phyloP scores from a whole-genome alignment of 2,797 vertebrate species.

The Bovichtus variegatus region DNA sequence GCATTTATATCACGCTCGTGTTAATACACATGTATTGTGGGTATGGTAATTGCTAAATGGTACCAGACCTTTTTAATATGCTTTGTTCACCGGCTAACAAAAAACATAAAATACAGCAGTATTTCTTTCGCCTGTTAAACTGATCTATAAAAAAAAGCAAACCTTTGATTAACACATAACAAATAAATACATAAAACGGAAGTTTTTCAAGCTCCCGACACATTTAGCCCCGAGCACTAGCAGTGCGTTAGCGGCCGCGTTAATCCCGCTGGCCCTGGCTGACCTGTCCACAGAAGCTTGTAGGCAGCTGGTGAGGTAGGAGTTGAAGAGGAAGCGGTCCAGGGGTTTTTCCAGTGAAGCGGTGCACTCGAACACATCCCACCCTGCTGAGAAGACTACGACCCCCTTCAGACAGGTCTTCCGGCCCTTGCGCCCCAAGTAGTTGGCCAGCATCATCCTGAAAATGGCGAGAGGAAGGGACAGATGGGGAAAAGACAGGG shows the following conservation, averaged over 20 bases:
- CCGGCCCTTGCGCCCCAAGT: conserved; percentile 92
- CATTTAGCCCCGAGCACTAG: background rate
- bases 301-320: conserved; percentile 98
- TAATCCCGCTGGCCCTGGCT: conserved; percentile 53
- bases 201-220: conserved; percentile 13
- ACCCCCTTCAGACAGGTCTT: conserved; percentile 94
- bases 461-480: conserved; percentile 3
- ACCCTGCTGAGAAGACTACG: conserved; percentile 96
- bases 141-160: background rate
- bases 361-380: conserved; percentile 97
- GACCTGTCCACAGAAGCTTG: conserved; percentile 96
- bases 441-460: conserved; percentile 99
- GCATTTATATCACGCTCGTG: background rate
- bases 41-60: background rate
- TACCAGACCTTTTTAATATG: background rate
- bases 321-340: conserved; percentile 99
- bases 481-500: conserved; percentile 24
- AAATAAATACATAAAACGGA: background rate
- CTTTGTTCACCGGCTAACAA: background rate
- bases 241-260: conserved; percentile 33
- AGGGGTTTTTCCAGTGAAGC: conserved; percentile 96
- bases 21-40: background rate
- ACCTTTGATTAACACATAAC: background rate
- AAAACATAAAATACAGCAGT: background rate
- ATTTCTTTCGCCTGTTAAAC: background rate